Evolutionary conservation across 1,140 invertebrate species (phyloP).

Genomic region (Diprion similis): DNA sequence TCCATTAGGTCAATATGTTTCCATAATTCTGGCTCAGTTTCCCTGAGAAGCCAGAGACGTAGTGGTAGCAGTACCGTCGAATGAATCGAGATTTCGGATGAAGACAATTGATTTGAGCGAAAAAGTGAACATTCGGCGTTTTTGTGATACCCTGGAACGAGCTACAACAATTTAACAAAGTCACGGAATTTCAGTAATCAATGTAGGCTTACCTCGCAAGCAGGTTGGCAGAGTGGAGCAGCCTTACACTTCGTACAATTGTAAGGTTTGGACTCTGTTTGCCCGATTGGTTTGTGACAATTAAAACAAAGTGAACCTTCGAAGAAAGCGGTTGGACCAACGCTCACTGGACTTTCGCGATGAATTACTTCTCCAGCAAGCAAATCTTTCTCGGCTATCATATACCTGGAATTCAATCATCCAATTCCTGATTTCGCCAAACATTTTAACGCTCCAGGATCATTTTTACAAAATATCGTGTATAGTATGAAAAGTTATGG

Average conservation of each 20-base stretch:
- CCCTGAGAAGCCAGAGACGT: slow-evolving; percentile 62
- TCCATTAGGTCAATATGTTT: slow-evolving; percentile 63
- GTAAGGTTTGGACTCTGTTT: slow-evolving; percentile 32
- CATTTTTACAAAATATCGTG: background rate
- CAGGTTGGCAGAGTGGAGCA: slow-evolving; percentile 62
- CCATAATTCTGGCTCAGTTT: slow-evolving; percentile 61
- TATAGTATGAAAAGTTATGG: background rate
- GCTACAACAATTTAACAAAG: background rate
- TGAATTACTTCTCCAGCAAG: slow-evolving; percentile 68
- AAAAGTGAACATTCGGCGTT: slow-evolving; percentile 63
- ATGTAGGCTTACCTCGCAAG: slow-evolving; percentile 51
- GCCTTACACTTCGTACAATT: slow-evolving; percentile 64
- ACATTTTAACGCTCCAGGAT: background rate
- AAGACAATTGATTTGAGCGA: slow-evolving; percentile 43
- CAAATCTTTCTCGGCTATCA: slow-evolving; percentile 67
- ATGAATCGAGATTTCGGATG: slow-evolving; percentile 53
- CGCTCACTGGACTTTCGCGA: slow-evolving; percentile 64
- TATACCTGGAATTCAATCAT: slow-evolving; percentile 55
- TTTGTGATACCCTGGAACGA: slow-evolving; percentile 49
- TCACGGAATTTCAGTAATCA: background rate
- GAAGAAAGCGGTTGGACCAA: slow-evolving; percentile 64
- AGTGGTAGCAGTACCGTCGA: slow-evolving; percentile 61
- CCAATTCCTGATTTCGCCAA: background rate
- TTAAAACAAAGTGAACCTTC: slow-evolving; percentile 67
- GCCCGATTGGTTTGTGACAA: slow-evolving; percentile 62